Percentiles rank a stretch among this genome's conserved stretches.
Conservation (phyloP, 2,797 vertebrate genomes). For the Ctenopoma multispine region DNA sequence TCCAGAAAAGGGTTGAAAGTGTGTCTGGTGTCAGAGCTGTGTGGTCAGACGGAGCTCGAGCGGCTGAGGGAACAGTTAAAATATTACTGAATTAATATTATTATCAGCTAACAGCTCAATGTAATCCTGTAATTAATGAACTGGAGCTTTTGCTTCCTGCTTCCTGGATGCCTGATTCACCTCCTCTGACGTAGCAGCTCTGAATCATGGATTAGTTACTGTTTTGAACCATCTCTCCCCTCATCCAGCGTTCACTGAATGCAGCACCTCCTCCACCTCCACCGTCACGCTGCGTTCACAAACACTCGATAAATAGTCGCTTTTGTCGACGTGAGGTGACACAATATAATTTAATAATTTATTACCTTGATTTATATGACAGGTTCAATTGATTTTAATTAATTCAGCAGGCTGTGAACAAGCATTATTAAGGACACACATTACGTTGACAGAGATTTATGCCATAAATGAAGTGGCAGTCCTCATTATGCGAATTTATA, state of each 20-base stretch:
- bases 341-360: conserved; percentile 75
- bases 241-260: neutral
- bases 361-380: conserved; percentile 80
- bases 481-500: conserved; percentile 79
- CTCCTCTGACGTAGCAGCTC: too few species aligned
- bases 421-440: conserved; percentile 80
- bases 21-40: too few species aligned
- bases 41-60: too few species aligned
- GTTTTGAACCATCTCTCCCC: neutral
- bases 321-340: conserved; percentile 67
- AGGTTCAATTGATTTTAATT: conserved; percentile 83
- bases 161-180: too few species aligned
- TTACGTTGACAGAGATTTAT: conserved; percentile 83
- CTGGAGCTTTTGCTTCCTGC: too few species aligned
- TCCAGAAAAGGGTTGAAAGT: conserved; percentile 27
- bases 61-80: too few species aligned
- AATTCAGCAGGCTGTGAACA: conserved; percentile 78
- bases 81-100: too few species aligned
- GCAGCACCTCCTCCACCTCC: neutral
- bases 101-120: too few species aligned
- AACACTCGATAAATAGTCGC: conserved; percentile 65
- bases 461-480: conserved; percentile 77
- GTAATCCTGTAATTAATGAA: too few species aligned
- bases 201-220: neutral
- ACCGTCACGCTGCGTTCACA: conserved; percentile 31